These are phyloP conservation scores for Leptobrachium leishanense DNA, from an alignment of 2,113 vertebrate species.

Conservation along the genomic window DNA sequence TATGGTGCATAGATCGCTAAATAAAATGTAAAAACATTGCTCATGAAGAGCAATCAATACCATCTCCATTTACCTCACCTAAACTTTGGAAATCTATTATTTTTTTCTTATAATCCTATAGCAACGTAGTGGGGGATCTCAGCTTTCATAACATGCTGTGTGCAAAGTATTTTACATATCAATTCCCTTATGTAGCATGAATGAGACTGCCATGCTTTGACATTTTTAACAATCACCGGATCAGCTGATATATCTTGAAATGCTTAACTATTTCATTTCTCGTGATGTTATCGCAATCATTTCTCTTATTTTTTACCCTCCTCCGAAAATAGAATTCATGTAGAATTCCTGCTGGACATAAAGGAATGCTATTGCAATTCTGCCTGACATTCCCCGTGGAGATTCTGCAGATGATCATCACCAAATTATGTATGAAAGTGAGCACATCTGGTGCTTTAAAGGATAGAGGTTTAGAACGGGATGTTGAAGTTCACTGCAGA, in stretches of 20 bases:
- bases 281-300: slow-evolving; percentile 18
- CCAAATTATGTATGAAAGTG: slow-evolving; percentile 44
- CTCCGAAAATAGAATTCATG: slow-evolving; percentile 13
- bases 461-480: slow-evolving; percentile 3
- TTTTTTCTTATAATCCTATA: too few species aligned
- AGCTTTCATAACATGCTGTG: slow-evolving; percentile 1
- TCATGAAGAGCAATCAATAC: too few species aligned
- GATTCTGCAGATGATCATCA: slow-evolving; percentile 28
- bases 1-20: too few species aligned
- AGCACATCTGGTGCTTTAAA: slow-evolving; percentile 39
- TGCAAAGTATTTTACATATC: neutral
- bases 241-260: slow-evolving; percentile 7
- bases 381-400: slow-evolving; percentile 39
- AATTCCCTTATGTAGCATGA: slow-evolving; percentile 7
- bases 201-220: neutral
- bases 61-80: too few species aligned
- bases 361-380: slow-evolving; percentile 32
- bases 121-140: neutral
- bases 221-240: slow-evolving; percentile 17
- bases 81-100: too few species aligned
- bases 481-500: slow-evolving; percentile 10
- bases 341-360: neutral
- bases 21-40: too few species aligned
- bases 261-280: slow-evolving; percentile 6
- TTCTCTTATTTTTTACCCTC: slow-evolving; percentile 9